Conservation (phyloP, 2,113 vertebrate species). For the Marcusenius ussheri region DNA sequence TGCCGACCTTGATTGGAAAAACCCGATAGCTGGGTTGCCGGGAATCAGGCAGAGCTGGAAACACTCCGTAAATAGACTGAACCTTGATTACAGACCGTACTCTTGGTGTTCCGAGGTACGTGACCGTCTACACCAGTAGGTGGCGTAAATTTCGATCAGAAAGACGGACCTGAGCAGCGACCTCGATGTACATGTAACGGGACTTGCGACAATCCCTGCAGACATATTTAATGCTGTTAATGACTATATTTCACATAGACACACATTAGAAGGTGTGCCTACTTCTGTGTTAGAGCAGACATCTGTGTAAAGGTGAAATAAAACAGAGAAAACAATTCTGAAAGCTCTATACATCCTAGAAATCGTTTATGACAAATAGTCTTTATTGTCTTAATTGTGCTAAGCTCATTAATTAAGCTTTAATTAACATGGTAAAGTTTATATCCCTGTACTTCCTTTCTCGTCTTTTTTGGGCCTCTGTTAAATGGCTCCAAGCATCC, state of each 20-base stretch:
- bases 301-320: neutral
- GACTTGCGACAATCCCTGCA: too few species aligned
- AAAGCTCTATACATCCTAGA: neutral
- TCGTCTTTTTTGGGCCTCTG: neutral
- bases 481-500: neutral
- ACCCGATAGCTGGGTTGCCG: neutral
- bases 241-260: neutral
- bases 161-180: neutral
- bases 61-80: neutral
- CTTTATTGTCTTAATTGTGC: neutral
- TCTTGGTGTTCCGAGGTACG: neutral
- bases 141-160: neutral
- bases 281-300: neutral
- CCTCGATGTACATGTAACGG: neutral
- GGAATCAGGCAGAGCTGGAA: neutral
- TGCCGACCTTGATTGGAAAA: neutral
- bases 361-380: neutral
- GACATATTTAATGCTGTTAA: neutral
- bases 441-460: neutral
- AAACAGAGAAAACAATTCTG: neutral
- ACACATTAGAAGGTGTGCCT: neutral
- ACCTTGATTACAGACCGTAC: neutral
- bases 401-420: neutral
- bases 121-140: neutral
- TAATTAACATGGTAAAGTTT: neutral